A percentile compares a stretch with the other conserved stretches of the same genome.
These are phyloP conservation scores for Danio jaintianensis DNA, from an alignment of 2,797 vertebrate species.

Conservation along the genomic window DNA sequence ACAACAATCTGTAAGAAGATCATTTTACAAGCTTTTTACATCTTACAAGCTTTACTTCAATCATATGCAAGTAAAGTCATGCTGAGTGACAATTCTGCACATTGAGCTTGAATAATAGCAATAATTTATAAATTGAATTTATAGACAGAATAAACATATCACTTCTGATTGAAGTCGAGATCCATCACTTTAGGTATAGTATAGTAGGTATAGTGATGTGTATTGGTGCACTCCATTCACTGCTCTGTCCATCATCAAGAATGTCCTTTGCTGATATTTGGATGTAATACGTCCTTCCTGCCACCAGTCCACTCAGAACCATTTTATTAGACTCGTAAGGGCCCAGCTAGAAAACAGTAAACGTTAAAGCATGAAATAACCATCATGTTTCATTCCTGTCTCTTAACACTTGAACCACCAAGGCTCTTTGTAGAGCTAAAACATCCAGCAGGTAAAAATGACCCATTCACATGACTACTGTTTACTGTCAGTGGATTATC, in stretches of 20 bases:
- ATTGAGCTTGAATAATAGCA: not conserved
- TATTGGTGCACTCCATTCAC: constrained; percentile 74
- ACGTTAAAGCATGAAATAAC: not conserved
- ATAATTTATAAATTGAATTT: not conserved
- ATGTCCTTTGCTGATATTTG: constrained; percentile 77
- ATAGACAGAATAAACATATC: not conserved
- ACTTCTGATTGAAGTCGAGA: not conserved
- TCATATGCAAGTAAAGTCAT: not conserved
- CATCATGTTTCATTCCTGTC: not conserved
- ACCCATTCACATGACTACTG: too few relatives aligned
- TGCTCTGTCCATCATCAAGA: constrained; percentile 75
- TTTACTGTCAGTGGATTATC: too few relatives aligned
- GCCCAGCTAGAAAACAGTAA: constrained; percentile 70
- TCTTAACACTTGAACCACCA: too few relatives aligned
- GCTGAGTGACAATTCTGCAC: not conserved
- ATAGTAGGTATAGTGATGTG: constrained; percentile 62
- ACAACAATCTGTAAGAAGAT: not conserved
- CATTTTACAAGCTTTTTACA: not conserved
- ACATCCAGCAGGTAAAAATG: too few relatives aligned
- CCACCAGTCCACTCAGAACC: constrained; percentile 66
- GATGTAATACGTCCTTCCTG: constrained; percentile 71
- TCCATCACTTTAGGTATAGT: constrained; percentile 6
- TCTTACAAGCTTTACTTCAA: not conserved
- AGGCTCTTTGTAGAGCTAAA: too few relatives aligned
- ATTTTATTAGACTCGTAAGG: constrained; percentile 66